These are phyloP conservation scores for Siderastrea siderea DNA, from an alignment of 92 coral and sea anemone species.

Conservation along the genomic window DNA sequence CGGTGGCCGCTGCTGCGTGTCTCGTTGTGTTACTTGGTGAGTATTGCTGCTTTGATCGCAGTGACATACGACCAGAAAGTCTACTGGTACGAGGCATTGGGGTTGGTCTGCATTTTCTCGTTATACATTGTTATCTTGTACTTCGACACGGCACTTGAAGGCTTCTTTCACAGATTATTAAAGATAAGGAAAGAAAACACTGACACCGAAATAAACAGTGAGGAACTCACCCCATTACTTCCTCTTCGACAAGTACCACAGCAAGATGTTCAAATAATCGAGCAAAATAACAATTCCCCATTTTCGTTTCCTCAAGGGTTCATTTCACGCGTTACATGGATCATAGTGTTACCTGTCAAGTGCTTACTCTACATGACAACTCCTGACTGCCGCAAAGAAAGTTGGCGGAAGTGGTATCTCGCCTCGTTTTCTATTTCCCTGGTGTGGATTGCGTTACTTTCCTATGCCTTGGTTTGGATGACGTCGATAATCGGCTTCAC, in stretches of 20 bases:
- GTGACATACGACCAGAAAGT: conserved; percentile 79
- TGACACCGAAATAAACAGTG: neutral
- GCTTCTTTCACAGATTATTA: conserved; percentile 19
- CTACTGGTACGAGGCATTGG: conserved; percentile 87
- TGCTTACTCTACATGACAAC: conserved; percentile 73
- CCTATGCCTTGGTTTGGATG: conserved; percentile 90
- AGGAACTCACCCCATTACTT: neutral
- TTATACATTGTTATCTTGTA: conserved; percentile 77
- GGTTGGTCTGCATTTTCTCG: conserved; percentile 73
- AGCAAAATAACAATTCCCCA: conserved; percentile 48
- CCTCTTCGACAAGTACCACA: neutral
- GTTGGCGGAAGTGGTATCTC: conserved; percentile 80
- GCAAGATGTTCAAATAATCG: conserved; percentile 55
- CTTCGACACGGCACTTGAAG: conserved; percentile 65
- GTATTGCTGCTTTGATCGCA: conserved; percentile 72
- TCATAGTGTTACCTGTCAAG: conserved; percentile 63
- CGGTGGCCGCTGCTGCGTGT: conserved; percentile 90
- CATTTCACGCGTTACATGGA: conserved; percentile 60
- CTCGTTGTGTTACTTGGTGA: conserved; percentile 66
- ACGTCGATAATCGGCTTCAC: conserved; percentile 85
- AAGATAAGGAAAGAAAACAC: neutral
- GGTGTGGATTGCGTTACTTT: conserved; percentile 82
- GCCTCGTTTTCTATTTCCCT: conserved; percentile 72
- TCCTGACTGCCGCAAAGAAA: conserved; percentile 85
- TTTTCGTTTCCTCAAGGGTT: conserved; percentile 66